Evolutionary conservation across 1,140 invertebrate species (phyloP).

Genomic region (Scaptomyza hsui): DNA sequence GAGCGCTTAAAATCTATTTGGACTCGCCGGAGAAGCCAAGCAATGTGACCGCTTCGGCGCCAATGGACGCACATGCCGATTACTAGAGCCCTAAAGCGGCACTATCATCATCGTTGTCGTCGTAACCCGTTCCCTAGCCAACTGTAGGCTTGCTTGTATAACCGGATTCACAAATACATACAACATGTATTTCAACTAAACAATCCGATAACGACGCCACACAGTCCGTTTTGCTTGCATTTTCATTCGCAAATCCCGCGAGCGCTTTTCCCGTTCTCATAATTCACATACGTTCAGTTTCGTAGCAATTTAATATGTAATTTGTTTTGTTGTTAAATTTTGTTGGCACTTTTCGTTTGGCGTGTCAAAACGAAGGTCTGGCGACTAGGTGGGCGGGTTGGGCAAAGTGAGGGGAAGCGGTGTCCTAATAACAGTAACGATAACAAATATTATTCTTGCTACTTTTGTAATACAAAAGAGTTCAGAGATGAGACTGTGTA

Average conservation of each 20-base stretch:
- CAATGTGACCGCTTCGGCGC: slow-evolving; percentile 66
- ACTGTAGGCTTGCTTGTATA: slow-evolving; percentile 10
- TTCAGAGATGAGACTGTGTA: slow-evolving; percentile 81
- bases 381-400: not conserved
- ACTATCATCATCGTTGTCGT: slow-evolving; percentile 6
- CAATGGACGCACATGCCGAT: slow-evolving; percentile 62
- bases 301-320: slow-evolving; percentile 49
- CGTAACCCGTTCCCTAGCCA: slow-evolving; percentile 1
- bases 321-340: slow-evolving; percentile 66
- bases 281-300: slow-evolving; percentile 13
- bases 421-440: slow-evolving; percentile 40
- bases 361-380: slow-evolving; percentile 12
- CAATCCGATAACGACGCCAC: not conserved
- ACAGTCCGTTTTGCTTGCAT: slow-evolving; percentile 1
- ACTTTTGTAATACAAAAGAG: slow-evolving; percentile 71
- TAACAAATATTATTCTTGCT: slow-evolving; percentile 70
- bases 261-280: slow-evolving; percentile 6
- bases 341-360: slow-evolving; percentile 31
- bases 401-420: slow-evolving; percentile 1
- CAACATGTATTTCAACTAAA: slow-evolving; percentile 16
- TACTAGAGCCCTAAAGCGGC: slow-evolving; percentile 33
- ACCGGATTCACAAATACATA: slow-evolving; percentile 18
- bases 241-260: slow-evolving; percentile 6
- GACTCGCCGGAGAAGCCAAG: slow-evolving; percentile 84
- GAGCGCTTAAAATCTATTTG: slow-evolving; percentile 90